These are phyloP conservation scores for Maniola hyperantus DNA, from an alignment of 2,888 invertebrate genomes.

Conservation along the genomic window DNA sequence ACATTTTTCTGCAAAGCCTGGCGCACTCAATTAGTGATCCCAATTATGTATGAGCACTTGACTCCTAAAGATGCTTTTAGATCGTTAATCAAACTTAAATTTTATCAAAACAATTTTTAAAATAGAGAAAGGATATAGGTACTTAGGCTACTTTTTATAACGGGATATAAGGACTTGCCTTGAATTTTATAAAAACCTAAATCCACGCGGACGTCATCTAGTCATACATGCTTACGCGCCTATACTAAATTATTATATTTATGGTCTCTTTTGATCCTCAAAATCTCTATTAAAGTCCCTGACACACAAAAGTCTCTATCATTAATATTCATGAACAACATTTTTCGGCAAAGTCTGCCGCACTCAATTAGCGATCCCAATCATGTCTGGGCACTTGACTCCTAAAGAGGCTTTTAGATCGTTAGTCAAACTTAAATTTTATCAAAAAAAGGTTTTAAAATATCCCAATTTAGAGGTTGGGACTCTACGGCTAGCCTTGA, in stretches of 20 bases:
- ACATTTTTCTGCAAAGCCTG: background rate
- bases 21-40: slow-evolving; percentile 1
- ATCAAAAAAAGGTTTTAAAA: background rate
- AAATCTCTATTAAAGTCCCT: background rate
- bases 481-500: background rate
- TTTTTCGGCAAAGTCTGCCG: background rate
- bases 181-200: no score
- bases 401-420: slow-evolving; percentile 6
- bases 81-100: slow-evolving; percentile 8
- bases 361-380: slow-evolving; percentile 6
- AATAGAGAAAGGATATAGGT: background rate
- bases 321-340: slow-evolving; percentile 5
- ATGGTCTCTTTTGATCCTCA: background rate
- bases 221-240: no score
- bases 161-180: no score
- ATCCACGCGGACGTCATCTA: no score
- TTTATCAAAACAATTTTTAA: background rate
- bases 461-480: background rate
- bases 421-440: slow-evolving; percentile 8
- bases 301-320: background rate
- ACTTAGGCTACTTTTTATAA: no score
- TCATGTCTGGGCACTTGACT: slow-evolving; percentile 5
- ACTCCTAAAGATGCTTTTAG: slow-evolving; percentile 4
- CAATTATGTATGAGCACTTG: slow-evolving; percentile 5
- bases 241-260: no score